Conservation (phyloP, 2,797 vertebrate species). For the Poeciliopsis turneri region DNA sequence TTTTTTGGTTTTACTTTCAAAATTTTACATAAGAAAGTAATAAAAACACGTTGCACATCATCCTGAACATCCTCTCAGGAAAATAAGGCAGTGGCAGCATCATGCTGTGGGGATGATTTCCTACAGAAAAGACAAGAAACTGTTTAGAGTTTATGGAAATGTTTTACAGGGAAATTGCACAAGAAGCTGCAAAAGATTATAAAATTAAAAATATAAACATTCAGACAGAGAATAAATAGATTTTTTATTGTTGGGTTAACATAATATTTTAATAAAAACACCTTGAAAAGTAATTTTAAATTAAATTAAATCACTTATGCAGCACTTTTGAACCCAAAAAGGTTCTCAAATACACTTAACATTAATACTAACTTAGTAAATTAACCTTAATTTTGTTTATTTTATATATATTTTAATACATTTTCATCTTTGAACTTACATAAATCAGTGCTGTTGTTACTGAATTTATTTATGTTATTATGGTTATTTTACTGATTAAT, state of each 20-base stretch:
- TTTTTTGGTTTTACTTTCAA: not conserved
- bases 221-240: not conserved
- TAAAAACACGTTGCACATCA: not conserved
- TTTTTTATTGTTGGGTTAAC: not conserved
- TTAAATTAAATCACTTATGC: too few relatives aligned
- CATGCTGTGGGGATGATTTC: not conserved
- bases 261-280: not conserved
- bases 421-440: too few relatives aligned
- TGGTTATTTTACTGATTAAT: too few relatives aligned
- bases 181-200: too few relatives aligned
- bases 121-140: not conserved
- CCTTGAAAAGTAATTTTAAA: not conserved
- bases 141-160: not conserved
- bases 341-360: too few relatives aligned
- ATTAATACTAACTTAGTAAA: too few relatives aligned
- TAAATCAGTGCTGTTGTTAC: too few relatives aligned
- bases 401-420: too few relatives aligned
- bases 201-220: not conserved
- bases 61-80: not conserved
- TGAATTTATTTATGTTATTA: too few relatives aligned
- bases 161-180: too few relatives aligned
- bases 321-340: too few relatives aligned
- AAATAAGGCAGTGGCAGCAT: not conserved
- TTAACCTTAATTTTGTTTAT: too few relatives aligned
- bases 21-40: not conserved